Base-by-base conservation (phyloP, 2,888 invertebrate genomes). In the Chrysolina oricalcia region DNA sequence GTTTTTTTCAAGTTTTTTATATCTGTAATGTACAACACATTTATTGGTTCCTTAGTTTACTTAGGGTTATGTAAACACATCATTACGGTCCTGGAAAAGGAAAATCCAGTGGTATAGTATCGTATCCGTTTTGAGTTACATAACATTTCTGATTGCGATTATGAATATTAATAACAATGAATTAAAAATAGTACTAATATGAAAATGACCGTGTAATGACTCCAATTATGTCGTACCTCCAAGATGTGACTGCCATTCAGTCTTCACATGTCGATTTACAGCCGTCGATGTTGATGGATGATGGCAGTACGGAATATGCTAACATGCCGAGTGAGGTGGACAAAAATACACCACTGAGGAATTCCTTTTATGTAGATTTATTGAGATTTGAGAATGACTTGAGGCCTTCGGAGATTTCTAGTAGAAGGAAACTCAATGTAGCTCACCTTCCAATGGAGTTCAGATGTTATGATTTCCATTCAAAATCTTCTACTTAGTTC, bases 191-290 rank as follows among this genome's bases (percentile, higher is more conserved):
- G 70, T 65, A 70, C 79, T 83, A 83, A 83, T 82, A 81, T 76
- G 83, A 83, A 83, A 83, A 83, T 81, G 76, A 79, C 80, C 82
- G 80, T 81, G 82, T 83, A 83, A 83, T 83, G 74, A 83, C 81
- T 80, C 80, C 79, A 82, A 83, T 83, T 83, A 83, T 83, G 82
- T 83, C 82, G 81, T 81, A 83, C 80, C 78, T 79, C 79, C 72
- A 65, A 76, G 75, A 78, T 73, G 76, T 46, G 23, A 76, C 69
- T 74, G 64, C 65, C 48, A 67, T 70, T 78, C 71, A 72, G 64
- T 76, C 67, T 50, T 50, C 50, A 35, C 23, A 59, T 59, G 23
- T 59, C 35, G 27, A 59, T 27, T 6, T 27, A 35, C 11, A 59
- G 27, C 35, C 8, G 15, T 27, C 15, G 15, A 59, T 59, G 23